Evolutionary conservation across 2,113 vertebrate species (phyloP).

Genomic region (Eubucco bourcierii): DNA sequence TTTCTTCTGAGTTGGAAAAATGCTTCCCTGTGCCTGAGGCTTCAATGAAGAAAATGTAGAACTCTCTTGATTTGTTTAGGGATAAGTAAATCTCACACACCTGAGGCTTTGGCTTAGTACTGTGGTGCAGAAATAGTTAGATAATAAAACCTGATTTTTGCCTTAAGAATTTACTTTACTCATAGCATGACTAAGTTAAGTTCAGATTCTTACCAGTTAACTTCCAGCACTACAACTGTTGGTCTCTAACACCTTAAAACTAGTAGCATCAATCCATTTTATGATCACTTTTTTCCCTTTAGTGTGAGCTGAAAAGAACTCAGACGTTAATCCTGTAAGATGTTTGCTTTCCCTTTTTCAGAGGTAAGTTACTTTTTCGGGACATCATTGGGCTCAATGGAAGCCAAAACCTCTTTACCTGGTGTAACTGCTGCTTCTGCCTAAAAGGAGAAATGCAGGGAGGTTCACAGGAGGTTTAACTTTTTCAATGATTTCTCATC

Average conservation of each 20-base stretch:
- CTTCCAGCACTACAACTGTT: background rate
- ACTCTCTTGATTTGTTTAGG: background rate
- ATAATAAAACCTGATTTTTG: background rate
- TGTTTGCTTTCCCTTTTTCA: background rate
- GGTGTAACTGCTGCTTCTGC: background rate
- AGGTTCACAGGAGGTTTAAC: background rate
- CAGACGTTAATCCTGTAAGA: background rate
- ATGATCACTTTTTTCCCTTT: background rate
- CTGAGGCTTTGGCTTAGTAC: background rate
- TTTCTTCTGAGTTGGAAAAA: background rate
- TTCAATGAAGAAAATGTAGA: background rate
- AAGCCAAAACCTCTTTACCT: background rate
- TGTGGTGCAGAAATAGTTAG: background rate
- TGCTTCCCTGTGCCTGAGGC: background rate
- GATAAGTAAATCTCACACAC: background rate
- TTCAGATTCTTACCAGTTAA: background rate
- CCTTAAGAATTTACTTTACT: background rate
- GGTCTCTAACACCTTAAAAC: background rate
- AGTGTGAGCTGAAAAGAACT: background rate
- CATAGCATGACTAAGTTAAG: background rate
- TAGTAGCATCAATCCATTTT: background rate
- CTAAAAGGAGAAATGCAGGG: background rate
- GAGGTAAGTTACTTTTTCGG: background rate
- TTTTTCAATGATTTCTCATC: too few species aligned
- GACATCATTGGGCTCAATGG: background rate